These are phyloP conservation scores for Balearica regulorum DNA, from an alignment of 2,797 vertebrate species.

Conservation along the genomic window DNA sequence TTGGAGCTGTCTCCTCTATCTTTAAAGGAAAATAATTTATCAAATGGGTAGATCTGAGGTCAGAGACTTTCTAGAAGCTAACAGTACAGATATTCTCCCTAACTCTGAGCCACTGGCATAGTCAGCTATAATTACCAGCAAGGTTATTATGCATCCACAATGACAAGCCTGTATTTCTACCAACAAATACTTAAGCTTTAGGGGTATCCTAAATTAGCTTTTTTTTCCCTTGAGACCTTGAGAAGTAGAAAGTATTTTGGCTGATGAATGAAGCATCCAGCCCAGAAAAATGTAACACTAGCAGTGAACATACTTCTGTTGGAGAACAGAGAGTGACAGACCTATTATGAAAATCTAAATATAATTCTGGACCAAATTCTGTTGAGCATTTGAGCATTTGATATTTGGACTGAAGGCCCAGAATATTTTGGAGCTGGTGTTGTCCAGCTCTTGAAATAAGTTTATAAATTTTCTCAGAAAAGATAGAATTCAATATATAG, in stretches of 20 bases:
- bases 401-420: background rate
- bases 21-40: slow-evolving; percentile 34
- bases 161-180: slow-evolving; percentile 7
- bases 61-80: slow-evolving; percentile 20
- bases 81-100: background rate
- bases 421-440: background rate
- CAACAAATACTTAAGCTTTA: slow-evolving; percentile 28
- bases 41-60: background rate
- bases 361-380: background rate
- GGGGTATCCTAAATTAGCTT: slow-evolving; percentile 10
- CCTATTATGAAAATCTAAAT: background rate
- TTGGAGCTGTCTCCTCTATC: background rate
- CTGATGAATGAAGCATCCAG: background rate
- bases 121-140: slow-evolving; percentile 14
- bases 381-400: background rate
- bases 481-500: background rate
- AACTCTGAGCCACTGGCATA: background rate
- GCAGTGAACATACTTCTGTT: background rate
- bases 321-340: background rate
- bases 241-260: slow-evolving; percentile 24
- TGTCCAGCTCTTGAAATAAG: background rate
- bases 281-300: background rate
- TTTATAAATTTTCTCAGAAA: background rate
- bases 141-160: slow-evolving; percentile 16
- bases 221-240: background rate